Evolutionary conservation across 1,140 invertebrate species (phyloP).

Genomic region (Littorina saxatilis): DNA sequence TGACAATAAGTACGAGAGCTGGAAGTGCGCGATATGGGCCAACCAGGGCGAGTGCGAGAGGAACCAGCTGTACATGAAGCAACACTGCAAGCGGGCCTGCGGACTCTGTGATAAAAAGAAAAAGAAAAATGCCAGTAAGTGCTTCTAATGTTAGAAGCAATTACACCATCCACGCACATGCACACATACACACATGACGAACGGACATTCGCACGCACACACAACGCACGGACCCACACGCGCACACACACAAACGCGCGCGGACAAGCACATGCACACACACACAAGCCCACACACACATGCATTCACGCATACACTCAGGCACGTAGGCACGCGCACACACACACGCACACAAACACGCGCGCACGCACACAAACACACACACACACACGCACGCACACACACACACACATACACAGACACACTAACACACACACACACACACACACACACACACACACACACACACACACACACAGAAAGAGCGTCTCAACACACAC

Average conservation of each 20-base stretch:
- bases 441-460: not conserved
- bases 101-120: constrained; percentile 49
- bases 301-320: no score
- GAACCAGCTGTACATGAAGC: constrained; percentile 62
- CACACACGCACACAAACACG: not conserved
- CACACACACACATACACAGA: not conserved
- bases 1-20: constrained; percentile 55
- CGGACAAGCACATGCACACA: not conserved
- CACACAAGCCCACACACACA: no score
- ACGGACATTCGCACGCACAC: no score
- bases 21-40: constrained; percentile 64
- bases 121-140: not conserved
- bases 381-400: not conserved
- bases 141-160: no score
- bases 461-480: no score
- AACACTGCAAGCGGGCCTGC: constrained; percentile 63
- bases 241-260: constrained; percentile 9
- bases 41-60: constrained; percentile 64
- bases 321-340: not conserved
- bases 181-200: no score
- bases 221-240: no score
- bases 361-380: no score
- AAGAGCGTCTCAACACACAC: no score
- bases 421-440: constrained; percentile 1
- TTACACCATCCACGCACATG: no score